phyloP scores from a whole-genome alignment of 2,888 invertebrate species.

The Osmoderma eremita region DNA sequence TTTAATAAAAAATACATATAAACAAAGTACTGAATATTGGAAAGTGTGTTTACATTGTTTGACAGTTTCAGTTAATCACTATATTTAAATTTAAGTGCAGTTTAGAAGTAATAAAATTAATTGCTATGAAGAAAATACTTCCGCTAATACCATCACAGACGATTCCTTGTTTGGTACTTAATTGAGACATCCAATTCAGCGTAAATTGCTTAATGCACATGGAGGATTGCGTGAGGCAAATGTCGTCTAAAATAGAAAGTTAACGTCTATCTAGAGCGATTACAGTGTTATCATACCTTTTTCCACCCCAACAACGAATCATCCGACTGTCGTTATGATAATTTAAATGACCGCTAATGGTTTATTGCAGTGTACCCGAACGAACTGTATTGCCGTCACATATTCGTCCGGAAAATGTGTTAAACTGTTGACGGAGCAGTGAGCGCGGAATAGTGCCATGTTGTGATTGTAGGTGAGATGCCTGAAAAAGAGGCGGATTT shows the following conservation, averaged over 20 bases:
- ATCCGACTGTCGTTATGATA: conserved; percentile 24
- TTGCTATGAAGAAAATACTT: conserved; percentile 20
- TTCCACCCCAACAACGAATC: conserved; percentile 20
- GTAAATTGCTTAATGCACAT: conserved; percentile 35
- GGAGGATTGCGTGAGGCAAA: conserved; percentile 33
- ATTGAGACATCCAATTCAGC: conserved; percentile 49
- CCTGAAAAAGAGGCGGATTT: conserved; percentile 63
- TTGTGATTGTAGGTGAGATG: conserved; percentile 54
- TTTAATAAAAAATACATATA: conserved; percentile 3
- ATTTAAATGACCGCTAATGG: conserved; percentile 32
- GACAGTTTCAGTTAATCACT: background rate
- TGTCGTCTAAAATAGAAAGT: conserved; percentile 38
- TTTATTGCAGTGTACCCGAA: conserved; percentile 21
- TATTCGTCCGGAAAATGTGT: conserved; percentile 20
- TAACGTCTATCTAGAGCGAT: conserved; percentile 15
- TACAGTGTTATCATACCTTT: conserved; percentile 34
- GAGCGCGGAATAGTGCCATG: conserved; percentile 35
- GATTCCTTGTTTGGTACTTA: conserved; percentile 46
- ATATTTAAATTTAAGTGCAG: conserved; percentile 16
- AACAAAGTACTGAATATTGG: conserved; percentile 3
- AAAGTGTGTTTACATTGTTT: conserved; percentile 15
- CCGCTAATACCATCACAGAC: conserved; percentile 30
- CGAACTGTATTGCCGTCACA: conserved; percentile 12
- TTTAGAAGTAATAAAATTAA: conserved; percentile 1
- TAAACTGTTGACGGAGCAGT: conserved; percentile 27